Conservation (phyloP, 2,888 invertebrate species). For the Eupithecia exiguata region DNA sequence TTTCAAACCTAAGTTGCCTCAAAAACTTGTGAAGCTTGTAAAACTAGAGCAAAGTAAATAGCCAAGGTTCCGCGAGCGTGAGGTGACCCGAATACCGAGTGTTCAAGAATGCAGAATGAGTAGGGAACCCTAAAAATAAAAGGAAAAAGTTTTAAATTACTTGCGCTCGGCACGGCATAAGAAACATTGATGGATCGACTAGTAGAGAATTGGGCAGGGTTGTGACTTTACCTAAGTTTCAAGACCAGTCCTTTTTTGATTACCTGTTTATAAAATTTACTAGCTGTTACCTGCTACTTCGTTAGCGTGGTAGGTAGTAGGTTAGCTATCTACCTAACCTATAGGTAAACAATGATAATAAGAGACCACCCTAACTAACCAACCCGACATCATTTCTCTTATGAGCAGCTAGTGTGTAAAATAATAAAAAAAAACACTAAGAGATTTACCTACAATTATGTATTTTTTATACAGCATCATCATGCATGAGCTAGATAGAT, state of each 20-base stretch:
- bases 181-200: conserved; percentile 52
- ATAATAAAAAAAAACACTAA: too few species aligned
- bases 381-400: too few species aligned
- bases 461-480: too few species aligned
- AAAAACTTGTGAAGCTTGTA: not conserved
- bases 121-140: conserved; percentile 38
- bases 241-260: conserved; percentile 18
- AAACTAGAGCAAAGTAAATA: not conserved
- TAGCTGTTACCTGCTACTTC: too few species aligned
- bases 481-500: too few species aligned
- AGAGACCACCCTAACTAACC: too few species aligned
- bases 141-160: conserved; percentile 50
- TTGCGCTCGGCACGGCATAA: conserved; percentile 43
- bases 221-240: conserved; percentile 32
- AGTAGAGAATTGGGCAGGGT: conserved; percentile 31
- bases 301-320: too few species aligned
- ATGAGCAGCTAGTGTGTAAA: too few species aligned
- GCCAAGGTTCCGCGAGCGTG: conserved; percentile 22
- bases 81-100: conserved; percentile 34
- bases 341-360: too few species aligned
- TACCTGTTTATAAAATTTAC: not conserved
- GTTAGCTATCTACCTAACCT: too few species aligned
- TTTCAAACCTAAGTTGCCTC: not conserved
- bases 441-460: too few species aligned
- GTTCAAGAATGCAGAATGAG: conserved; percentile 36